phyloP scores from a whole-genome alignment of 2,888 invertebrate species.

The Ischnus inquisitorius region DNA sequence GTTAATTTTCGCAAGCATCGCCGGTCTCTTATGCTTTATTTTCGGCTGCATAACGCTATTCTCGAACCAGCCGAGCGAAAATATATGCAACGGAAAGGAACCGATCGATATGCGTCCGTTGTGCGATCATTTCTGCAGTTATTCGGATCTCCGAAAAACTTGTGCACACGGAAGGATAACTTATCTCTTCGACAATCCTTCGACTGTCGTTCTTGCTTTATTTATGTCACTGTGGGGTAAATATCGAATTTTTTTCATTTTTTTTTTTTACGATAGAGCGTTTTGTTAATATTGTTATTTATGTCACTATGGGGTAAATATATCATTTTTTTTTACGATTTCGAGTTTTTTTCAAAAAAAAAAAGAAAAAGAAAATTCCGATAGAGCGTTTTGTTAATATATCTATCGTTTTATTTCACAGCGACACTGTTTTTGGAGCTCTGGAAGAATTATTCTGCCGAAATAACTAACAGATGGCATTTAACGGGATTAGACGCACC shows the following conservation, averaged over 20 bases:
- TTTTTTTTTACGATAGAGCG: too few relatives aligned
- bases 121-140: slow-evolving; percentile 95
- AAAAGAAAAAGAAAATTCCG: not conserved
- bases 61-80: slow-evolving; percentile 87
- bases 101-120: slow-evolving; percentile 95
- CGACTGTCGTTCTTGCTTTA: slow-evolving; percentile 97
- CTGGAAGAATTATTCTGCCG: slow-evolving; percentile 98
- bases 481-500: slow-evolving; percentile 96
- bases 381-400: too few relatives aligned
- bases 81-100: slow-evolving; percentile 89
- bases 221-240: slow-evolving; percentile 98
- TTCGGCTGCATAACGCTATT: slow-evolving; percentile 88
- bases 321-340: too few relatives aligned
- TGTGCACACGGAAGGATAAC: slow-evolving; percentile 95
- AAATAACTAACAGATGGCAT: slow-evolving; percentile 99
- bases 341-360: too few relatives aligned
- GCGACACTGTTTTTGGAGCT: slow-evolving; percentile 96
- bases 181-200: slow-evolving; percentile 97
- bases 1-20: slow-evolving; percentile 93
- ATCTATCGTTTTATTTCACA: slow-evolving; percentile 83
- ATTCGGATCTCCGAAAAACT: slow-evolving; percentile 93
- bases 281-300: too few relatives aligned
- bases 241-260: too few relatives aligned
- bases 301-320: too few relatives aligned
- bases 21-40: slow-evolving; percentile 93